These are phyloP conservation scores for Anodontia alba DNA, from an alignment of 2,888 invertebrate genomes.

Conservation along the genomic window DNA sequence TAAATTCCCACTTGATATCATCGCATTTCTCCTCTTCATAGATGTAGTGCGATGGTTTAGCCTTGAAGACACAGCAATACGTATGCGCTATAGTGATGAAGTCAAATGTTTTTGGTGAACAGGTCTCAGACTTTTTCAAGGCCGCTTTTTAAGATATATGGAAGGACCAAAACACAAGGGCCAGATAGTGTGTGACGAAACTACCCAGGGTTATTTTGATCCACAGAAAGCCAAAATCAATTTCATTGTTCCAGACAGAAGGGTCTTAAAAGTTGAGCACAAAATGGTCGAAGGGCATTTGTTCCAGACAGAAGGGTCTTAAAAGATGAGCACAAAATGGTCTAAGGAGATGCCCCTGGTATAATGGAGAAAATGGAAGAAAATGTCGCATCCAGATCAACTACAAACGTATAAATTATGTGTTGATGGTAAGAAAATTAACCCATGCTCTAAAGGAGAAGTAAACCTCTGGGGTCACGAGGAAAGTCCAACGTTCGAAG, in stretches of 20 bases:
- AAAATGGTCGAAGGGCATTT: conserved; percentile 17
- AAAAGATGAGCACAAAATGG: conserved; percentile 24
- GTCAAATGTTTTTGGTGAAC: conserved; percentile 42
- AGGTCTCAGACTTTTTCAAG: conserved; percentile 39
- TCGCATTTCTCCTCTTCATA: conserved; percentile 44
- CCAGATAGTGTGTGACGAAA: conserved; percentile 9
- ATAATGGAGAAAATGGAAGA: conserved; percentile 34
- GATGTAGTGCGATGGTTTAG: conserved; percentile 47
- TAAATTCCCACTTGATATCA: conserved; percentile 37
- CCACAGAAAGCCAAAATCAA: conserved; percentile 30
- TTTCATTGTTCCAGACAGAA: conserved; percentile 44
- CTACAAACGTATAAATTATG: conserved; percentile 42
- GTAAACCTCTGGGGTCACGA: conserved; percentile 47
- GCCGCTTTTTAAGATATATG: conserved; percentile 44
- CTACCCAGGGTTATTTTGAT: neutral
- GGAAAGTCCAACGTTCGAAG: conserved; percentile 30
- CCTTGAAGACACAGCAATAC: conserved; percentile 22
- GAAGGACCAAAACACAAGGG: conserved; percentile 46
- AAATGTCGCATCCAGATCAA: conserved; percentile 26
- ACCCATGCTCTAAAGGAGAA: conserved; percentile 41
- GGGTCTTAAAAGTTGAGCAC: conserved; percentile 17
- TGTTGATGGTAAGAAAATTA: conserved; percentile 52
- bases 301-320: conserved; percentile 39
- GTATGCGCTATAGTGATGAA: conserved; percentile 41
- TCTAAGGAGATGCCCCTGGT: neutral